These are phyloP conservation scores for Mesitornis unicolor DNA, from an alignment of 2,113 vertebrate species.

Conservation along the genomic window DNA sequence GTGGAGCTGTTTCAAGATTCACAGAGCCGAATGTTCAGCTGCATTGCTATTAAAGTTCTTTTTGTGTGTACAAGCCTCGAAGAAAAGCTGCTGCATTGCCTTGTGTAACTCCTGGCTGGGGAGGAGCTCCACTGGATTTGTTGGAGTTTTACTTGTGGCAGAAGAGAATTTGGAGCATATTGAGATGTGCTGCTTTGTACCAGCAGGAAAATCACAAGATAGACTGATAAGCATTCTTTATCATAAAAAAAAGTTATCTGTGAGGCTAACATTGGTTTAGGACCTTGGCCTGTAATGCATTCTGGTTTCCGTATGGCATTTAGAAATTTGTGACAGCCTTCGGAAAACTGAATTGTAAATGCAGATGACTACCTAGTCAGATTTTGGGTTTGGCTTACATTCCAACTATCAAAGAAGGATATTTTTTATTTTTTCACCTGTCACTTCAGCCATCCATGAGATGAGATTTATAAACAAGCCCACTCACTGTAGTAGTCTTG, in stretches of 20 bases:
- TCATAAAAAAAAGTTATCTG: neutral
- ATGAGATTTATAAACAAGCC: constrained; percentile 55
- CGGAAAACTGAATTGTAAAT: neutral
- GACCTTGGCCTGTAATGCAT: neutral
- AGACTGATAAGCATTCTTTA: neutral
- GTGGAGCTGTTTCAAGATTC: neutral
- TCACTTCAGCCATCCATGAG: constrained; percentile 37
- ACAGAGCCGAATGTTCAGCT: neutral
- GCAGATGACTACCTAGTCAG: neutral
- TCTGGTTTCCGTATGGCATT: neutral
- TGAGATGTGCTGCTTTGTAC: neutral
- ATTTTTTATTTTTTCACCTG: constrained; percentile 38
- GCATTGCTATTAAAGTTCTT: neutral
- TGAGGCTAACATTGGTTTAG: neutral
- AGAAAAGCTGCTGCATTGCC: neutral
- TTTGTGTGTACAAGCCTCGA: neutral
- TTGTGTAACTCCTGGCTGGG: neutral
- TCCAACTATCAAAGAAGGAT: neutral
- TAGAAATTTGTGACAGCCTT: neutral
- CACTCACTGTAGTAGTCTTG: constrained; percentile 6
- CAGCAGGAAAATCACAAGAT: neutral
- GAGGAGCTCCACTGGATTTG: neutral
- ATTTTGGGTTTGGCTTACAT: neutral
- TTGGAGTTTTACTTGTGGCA: neutral
- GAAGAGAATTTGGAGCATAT: neutral